Percentiles rank a stretch among this genome's conserved stretches.
These are phyloP conservation scores for Coendou prehensilis DNA, from an alignment of 2,797 vertebrate species.

Conservation along the genomic window DNA sequence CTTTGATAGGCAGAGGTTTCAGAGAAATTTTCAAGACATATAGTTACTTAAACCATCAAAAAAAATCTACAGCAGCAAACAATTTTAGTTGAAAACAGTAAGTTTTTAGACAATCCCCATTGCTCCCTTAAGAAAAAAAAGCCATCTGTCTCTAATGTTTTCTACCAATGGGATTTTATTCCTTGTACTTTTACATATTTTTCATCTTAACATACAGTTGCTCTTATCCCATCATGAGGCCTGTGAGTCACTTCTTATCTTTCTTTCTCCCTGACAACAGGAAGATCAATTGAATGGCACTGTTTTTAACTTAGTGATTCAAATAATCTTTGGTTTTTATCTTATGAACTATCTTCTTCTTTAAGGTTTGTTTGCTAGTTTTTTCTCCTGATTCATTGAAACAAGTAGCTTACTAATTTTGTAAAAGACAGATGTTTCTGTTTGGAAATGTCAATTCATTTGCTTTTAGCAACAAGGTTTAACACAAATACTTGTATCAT, in stretches of 20 bases:
- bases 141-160: not conserved
- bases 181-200: not conserved
- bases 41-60: not conserved
- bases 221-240: not conserved
- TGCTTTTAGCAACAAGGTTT: not conserved
- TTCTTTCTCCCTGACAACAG: slow-evolving; percentile 34
- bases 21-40: slow-evolving; percentile 57
- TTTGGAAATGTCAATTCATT: not conserved
- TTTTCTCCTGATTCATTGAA: not conserved
- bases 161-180: not conserved
- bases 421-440: not conserved
- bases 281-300: slow-evolving; percentile 42
- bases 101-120: not conserved
- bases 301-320: slow-evolving; percentile 20
- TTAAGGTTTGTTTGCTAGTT: not conserved
- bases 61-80: not conserved
- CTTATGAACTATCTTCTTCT: not conserved
- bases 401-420: slow-evolving; percentile 27
- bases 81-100: not conserved
- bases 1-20: not conserved
- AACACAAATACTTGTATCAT: not conserved
- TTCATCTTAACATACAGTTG: slow-evolving; percentile 19
- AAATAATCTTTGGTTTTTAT: slow-evolving; percentile 10
- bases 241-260: slow-evolving; percentile 12
- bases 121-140: not conserved